A percentile compares a stretch with the other conserved stretches of the same genome.
These are phyloP conservation scores for Gorsachius goisagi DNA, from an alignment of 2,113 vertebrate genomes.

Conservation along the genomic window DNA sequence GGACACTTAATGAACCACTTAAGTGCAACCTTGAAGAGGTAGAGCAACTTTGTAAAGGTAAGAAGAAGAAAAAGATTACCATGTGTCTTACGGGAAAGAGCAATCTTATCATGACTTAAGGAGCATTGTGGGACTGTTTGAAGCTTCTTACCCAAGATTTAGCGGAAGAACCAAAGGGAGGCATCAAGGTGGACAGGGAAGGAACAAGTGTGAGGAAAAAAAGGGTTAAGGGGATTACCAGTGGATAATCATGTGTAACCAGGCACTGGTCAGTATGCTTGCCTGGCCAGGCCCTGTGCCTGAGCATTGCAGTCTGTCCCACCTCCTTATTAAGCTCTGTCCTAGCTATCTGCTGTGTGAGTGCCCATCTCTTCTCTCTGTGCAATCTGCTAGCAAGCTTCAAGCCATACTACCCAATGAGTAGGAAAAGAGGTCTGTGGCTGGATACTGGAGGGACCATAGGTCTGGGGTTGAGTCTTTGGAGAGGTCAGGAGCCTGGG, in stretches of 20 bases:
- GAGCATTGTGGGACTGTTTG: not conserved
- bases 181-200: not conserved
- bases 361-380: not conserved
- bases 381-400: not conserved
- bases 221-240: not conserved
- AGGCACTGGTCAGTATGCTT: not conserved
- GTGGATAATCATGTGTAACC: not conserved
- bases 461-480: not conserved
- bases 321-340: not conserved
- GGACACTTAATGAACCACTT: not conserved
- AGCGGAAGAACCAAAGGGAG: not conserved
- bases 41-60: not conserved
- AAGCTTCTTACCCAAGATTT: not conserved
- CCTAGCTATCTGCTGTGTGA: no score
- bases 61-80: not conserved
- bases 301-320: not conserved
- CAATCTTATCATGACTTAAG: not conserved
- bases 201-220: not conserved
- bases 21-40: not conserved
- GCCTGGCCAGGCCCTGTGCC: not conserved
- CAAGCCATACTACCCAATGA: not conserved
- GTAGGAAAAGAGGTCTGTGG: not conserved
- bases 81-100: not conserved
- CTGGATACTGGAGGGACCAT: not conserved
- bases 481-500: not conserved